Evolutionary conservation across 2,888 invertebrate genomes (phyloP), one percentile per base, ranked within the genome.

Genomic region (Aleiodes testaceus): DNA sequence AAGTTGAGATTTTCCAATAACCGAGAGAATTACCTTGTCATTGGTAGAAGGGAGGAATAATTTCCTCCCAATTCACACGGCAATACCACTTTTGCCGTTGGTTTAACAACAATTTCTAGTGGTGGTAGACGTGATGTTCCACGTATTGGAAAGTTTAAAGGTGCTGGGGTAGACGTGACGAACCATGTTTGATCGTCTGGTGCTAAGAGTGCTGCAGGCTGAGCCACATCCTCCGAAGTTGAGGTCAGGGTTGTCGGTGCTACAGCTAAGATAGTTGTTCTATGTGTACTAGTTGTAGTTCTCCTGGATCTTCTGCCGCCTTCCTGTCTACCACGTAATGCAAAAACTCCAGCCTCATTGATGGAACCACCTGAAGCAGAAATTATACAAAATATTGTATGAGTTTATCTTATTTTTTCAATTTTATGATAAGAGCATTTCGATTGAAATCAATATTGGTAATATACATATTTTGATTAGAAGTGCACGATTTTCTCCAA

Each of bases 61-160:
- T 87, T 87, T 70, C 81, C 84, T 72, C 86, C 85, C 67, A 87
- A 81, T 71, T 87, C 85, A 79, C 87, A 87, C 26, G 87, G 87
- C 63, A 87, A 78, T 68, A 85, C 78, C 78, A 85, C 83, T 79
- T 87, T 84, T 75, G 79, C 82, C 74, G 84, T 85, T 65, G 85
- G 85, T 76, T 85, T 86, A 66, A 85, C 86, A 75, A 84, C 81
- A 61, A 85, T 79, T 72, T 87, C 84, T 55, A 84, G 76, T 69
- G 85, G 84, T 61, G 83, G 81, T 75, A 79, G 79, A 26, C 79
- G 77, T 7, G 80, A 78, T 18, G 77, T 75, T 45, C 70, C 64
- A 70, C 66, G 73, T 64, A 59, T 78, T 67, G 74, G 79, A 78
- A 71, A 77, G 74, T 74, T 76, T 59, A 79, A 73, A 18, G 82